Evolutionary conservation across 2,888 invertebrate genomes (phyloP).

Genomic region (Nemoura dubitans): DNA sequence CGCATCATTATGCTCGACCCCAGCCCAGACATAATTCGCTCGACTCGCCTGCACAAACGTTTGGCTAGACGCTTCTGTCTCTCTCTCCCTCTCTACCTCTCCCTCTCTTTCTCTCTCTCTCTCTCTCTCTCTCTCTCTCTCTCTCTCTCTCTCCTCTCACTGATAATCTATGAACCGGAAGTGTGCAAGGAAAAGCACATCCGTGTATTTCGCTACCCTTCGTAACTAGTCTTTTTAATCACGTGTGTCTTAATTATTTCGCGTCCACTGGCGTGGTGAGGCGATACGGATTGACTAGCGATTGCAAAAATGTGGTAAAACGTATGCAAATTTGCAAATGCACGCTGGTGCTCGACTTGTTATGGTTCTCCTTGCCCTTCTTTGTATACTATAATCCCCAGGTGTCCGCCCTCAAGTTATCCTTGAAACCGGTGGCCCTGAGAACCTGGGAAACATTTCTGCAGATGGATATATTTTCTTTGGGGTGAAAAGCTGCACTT

Average conservation of each 20-base stretch:
- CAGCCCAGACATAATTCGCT: neutral
- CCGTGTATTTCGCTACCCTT: neutral
- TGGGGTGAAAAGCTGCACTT: neutral
- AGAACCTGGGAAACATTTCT: neutral
- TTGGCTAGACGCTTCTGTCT: neutral
- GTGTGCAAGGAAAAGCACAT: constrained; percentile 12
- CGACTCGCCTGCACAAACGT: neutral
- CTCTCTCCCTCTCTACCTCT: neutral
- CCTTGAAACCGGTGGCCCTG: neutral
- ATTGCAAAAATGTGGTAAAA: neutral
- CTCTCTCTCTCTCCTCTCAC: neutral
- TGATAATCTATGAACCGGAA: constrained; percentile 4
- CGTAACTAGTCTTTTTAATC: neutral
- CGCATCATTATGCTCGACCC: neutral
- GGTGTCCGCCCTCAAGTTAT: neutral
- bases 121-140: neutral
- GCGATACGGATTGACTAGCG: neutral
- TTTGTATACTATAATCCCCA: neutral
- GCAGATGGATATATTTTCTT: neutral
- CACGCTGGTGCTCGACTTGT: neutral
- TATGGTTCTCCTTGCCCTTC: neutral
- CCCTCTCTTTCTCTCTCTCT: neutral
- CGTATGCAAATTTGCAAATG: neutral
- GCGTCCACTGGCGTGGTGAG: neutral
- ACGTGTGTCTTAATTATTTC: neutral